Evolutionary conservation across 1,140 invertebrate genomes (phyloP).

Genomic region (Drosophila melanica): DNA sequence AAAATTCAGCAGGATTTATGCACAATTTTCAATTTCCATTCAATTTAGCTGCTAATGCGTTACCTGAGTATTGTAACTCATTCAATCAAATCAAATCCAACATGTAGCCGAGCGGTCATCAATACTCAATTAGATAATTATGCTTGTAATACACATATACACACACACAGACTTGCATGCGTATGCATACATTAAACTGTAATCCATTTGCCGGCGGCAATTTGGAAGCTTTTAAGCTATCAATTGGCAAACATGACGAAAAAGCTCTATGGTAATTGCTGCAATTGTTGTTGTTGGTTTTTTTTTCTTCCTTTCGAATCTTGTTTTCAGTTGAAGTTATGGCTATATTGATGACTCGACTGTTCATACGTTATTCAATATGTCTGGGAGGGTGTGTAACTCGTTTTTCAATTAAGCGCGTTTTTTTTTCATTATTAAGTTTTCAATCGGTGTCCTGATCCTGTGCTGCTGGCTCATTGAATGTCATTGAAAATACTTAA

Average conservation of each 20-base stretch:
- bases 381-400: neutral
- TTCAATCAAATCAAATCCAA: constrained; percentile 74
- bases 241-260: constrained; percentile 5
- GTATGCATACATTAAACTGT: constrained; percentile 22
- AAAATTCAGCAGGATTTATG: constrained; percentile 61
- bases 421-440: constrained; percentile 32
- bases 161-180: neutral
- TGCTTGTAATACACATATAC: constrained; percentile 34
- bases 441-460: constrained; percentile 14
- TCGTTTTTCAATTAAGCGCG: constrained; percentile 69
- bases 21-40: constrained; percentile 49
- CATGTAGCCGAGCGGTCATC: constrained; percentile 56
- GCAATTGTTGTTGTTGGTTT: constrained; percentile 13
- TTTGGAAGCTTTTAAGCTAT: constrained; percentile 1
- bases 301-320: neutral
- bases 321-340: neutral
- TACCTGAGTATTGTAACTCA: constrained; percentile 23
- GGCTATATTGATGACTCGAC: constrained; percentile 12
- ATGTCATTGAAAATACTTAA: constrained; percentile 80
- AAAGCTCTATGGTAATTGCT: constrained; percentile 30
- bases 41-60: constrained; percentile 47
- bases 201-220: constrained; percentile 9
- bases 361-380: constrained; percentile 16
- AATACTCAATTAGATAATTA: constrained; percentile 80
- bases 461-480: constrained; percentile 47